Evolutionary conservation across 2,113 vertebrate genomes (phyloP).

Genomic region (Propithecus coquereli): DNA sequence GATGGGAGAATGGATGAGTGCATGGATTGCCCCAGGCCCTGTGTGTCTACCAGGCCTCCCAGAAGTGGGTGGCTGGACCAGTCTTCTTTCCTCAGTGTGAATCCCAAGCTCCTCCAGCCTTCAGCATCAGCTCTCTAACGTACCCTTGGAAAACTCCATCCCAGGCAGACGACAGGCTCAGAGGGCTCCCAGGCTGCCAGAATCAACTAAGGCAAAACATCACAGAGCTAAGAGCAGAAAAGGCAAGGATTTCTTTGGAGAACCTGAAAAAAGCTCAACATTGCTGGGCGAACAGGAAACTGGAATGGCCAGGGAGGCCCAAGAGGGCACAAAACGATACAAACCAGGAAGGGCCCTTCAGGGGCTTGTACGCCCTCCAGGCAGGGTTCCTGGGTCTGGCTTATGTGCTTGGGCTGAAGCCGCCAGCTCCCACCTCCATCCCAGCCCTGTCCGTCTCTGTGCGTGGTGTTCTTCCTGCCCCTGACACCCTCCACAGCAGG

Average conservation of each 20-base stretch:
- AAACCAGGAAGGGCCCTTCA: background rate
- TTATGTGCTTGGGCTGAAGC: background rate
- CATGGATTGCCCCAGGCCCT: background rate
- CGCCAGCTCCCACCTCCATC: background rate
- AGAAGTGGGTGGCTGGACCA: background rate
- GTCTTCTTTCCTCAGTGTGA: background rate
- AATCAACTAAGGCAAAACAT: conserved; percentile 1
- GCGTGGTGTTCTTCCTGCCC: background rate
- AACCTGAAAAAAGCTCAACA: background rate
- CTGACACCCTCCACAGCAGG: background rate
- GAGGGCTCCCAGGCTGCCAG: background rate
- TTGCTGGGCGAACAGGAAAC: background rate
- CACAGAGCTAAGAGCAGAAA: background rate
- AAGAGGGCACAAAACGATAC: background rate
- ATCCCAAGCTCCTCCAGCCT: background rate
- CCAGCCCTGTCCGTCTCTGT: background rate
- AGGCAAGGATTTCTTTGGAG: background rate
- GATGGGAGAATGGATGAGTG: background rate
- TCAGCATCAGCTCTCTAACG: background rate
- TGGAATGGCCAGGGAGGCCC: background rate
- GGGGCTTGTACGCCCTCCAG: background rate
- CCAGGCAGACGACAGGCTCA: background rate
- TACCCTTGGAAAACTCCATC: background rate
- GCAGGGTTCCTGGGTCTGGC: background rate
- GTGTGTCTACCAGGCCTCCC: background rate